Base-by-base conservation (phyloP, 2,888 invertebrate species). In the Andrena dorsata region DNA sequence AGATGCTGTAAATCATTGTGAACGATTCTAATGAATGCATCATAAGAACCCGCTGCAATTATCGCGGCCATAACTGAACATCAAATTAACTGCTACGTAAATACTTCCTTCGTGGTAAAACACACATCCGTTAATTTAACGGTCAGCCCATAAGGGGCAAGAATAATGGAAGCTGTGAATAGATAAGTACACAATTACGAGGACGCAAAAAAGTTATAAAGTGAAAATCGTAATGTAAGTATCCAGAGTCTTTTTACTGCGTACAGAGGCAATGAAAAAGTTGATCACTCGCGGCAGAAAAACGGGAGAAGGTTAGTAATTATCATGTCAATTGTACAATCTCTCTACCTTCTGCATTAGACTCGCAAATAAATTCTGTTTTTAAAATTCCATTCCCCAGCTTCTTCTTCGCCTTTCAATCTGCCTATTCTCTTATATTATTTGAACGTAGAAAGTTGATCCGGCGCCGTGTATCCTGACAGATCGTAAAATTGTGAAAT, bases 41-140 rank as follows among this genome's bases (percentile, higher is more conserved):
- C 35, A 58, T 35, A 23, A 8, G 28, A 41, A n/a, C 49, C 58
- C 70, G 7, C 30, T 28, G 76, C 56, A 69, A 76, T 70, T 76
- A 80, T 58, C 64, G 7, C 32, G 49, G 35, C 30, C 41, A 65
- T 80, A 80, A 70, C 70, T 70, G 64, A 70, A 80, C 76, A 70
- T 76, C 70, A 70, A 70, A 76, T 76, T 65, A 64, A 80, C 61
- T 26, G 60, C 70, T 65, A 70, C 41, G 76, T 60, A 80, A 80
- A 70, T 76, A 51, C 41, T 35, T 28, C 26, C 23, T 49, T 28
- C 35, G 41, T 65, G 41, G 70, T 60, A 70, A 80, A 80, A 76
- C 65, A 70, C 58, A 69, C 64, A 65, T 64, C 41, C 64, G 65
- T 76, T 80, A 70, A 80, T 80, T 76, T 69, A 58, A 56, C 65